Conservation (phyloP, 2,888 invertebrate genomes). For the Caenorhabditis macrosperma region DNA sequence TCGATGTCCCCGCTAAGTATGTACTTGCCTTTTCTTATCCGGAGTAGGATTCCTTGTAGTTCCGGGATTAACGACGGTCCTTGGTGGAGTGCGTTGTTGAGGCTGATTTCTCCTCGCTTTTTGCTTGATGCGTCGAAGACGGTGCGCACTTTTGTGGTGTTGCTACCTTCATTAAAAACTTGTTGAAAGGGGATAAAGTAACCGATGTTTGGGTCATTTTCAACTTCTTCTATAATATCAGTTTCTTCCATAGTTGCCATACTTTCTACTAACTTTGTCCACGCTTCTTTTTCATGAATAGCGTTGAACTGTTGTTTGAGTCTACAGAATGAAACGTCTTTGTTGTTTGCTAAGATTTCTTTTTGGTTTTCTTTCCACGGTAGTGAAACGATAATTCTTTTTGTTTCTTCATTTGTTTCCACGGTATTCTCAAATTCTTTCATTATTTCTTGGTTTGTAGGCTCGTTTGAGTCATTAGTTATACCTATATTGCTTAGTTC, state of each 20-base stretch:
- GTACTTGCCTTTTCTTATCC: slow-evolving; percentile 7
- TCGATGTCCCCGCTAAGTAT: slow-evolving; percentile 5
- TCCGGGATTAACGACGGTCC: slow-evolving; percentile 14
- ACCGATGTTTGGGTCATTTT: not conserved
- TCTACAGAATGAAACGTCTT: not conserved
- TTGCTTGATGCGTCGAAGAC: slow-evolving; percentile 13
- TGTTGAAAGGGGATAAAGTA: not conserved
- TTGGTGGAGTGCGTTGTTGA: slow-evolving; percentile 6
- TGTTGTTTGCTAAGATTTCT: slow-evolving; percentile 1
- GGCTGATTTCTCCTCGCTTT: slow-evolving; percentile 9
- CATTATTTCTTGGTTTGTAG: slow-evolving; percentile 3
- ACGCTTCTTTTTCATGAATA: not conserved
- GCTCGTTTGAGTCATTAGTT: not conserved
- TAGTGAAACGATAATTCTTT: not conserved
- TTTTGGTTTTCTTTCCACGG: not conserved
- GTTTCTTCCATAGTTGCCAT: slow-evolving; percentile 4
- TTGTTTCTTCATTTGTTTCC: not conserved
- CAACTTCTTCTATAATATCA: not conserved
- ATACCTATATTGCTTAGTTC: slow-evolving; percentile 7
- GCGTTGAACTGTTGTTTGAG: not conserved
- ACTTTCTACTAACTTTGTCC: not conserved
- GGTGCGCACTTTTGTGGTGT: not conserved
- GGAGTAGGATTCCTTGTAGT: slow-evolving; percentile 9
- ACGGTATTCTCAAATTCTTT: not conserved
- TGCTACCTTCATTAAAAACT: slow-evolving; percentile 4